A percentile compares a stretch with the other conserved stretches of the same genome.
Conservation (phyloP, 2,113 vertebrate genomes). For the Gracilinanus agilis region DNA sequence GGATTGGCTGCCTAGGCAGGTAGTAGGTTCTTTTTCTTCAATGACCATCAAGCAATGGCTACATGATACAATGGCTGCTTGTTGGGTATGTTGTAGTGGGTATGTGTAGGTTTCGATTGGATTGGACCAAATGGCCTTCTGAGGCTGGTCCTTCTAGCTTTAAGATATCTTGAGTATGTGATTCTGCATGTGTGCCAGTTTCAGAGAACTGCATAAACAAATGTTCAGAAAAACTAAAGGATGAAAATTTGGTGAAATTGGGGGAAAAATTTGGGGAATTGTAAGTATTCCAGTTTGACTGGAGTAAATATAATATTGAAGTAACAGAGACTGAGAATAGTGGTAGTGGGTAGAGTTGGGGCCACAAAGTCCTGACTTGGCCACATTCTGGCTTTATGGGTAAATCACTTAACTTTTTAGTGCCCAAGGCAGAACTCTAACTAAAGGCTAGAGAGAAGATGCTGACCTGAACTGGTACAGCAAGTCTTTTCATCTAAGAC, state of each 20-base stretch:
- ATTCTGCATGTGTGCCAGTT: background rate
- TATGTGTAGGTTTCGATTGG: background rate
- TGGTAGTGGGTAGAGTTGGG: background rate
- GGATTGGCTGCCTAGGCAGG: background rate
- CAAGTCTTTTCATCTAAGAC: background rate
- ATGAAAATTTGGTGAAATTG: background rate
- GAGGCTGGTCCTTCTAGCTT: background rate
- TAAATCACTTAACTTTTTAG: background rate
- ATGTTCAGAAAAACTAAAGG: background rate
- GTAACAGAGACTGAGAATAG: background rate
- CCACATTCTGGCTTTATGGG: background rate
- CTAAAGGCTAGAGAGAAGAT: background rate
- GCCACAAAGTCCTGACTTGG: background rate
- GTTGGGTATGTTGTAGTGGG: background rate
- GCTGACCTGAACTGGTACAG: background rate
- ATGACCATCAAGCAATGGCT: background rate
- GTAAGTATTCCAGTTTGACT: background rate
- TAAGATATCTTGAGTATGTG: background rate
- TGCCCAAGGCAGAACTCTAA: background rate
- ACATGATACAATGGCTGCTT: too few relatives aligned
- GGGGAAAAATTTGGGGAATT: background rate
- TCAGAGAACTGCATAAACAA: background rate
- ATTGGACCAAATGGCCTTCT: background rate
- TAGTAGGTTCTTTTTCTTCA: background rate
- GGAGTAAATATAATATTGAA: background rate